Conservation (phyloP, 2,797 vertebrate species). For the Avahi laniger region DNA sequence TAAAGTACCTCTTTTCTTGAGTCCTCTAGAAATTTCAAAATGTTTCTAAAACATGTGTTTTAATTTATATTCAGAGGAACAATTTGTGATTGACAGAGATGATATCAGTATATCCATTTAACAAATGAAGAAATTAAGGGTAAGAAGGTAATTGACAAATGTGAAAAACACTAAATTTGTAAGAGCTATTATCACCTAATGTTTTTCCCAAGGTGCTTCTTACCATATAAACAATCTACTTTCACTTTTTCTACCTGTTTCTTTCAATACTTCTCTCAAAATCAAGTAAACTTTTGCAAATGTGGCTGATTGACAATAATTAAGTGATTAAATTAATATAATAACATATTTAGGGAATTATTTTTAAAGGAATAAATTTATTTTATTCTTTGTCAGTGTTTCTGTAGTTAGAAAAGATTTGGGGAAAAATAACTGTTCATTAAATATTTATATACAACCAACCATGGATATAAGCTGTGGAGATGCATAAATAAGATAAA, state of each 20-base stretch:
- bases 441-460: background rate
- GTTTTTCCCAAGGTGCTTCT: background rate
- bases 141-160: background rate
- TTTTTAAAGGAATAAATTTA: background rate
- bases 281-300: background rate
- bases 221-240: background rate
- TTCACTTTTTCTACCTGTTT: background rate
- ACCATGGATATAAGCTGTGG: background rate
- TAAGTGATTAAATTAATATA: background rate
- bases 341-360: background rate
- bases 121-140: background rate
- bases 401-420: background rate
- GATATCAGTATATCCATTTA: background rate
- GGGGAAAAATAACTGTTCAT: background rate
- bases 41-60: background rate
- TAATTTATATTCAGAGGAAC: background rate
- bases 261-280: background rate
- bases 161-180: background rate
- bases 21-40: background rate
- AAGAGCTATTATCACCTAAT: background rate
- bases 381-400: background rate
- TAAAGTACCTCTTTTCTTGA: background rate
- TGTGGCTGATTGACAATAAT: background rate
- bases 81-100: background rate
- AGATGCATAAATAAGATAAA: background rate